Base-by-base conservation (phyloP, 2,888 invertebrate species). In the Acanthosepion pharaonis region DNA sequence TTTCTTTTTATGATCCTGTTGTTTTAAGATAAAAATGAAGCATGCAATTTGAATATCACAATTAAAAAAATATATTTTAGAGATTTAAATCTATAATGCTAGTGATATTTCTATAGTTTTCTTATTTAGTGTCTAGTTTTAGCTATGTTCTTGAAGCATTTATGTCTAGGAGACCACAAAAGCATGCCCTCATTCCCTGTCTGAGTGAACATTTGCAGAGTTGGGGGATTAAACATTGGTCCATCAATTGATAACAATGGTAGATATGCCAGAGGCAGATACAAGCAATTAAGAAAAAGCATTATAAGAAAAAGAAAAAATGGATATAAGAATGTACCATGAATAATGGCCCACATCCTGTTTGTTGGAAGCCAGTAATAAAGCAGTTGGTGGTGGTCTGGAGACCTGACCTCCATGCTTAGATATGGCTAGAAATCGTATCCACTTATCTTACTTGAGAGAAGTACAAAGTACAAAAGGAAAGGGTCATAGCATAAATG, bases 231-330 rank as follows among this genome's bases (percentile, higher is more conserved):
- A n/a, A 78, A 78, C 78, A 78, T 33, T n/a, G 78, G n/a, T 33
- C 78, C 23, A 33, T 33, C 78, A 78, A 78, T 78, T 78, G 20
- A 78, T 78, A 78, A 78, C 78, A 78, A 78, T 78, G n/a, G 78
- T 78, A 78, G 78, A 78, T 78, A 78, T 78, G 78, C 78, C 78
- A n/a, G n/a, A 78, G 78, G 78, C 78, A 33, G 78, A 78, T 78
- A 78, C 78, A 78, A 78, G 78, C 78, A 78, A 78, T 78, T 78
- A 78, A 78, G 78, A 33, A 78, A 78, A 78, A 78, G 78, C 78
- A 78, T n/a, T 11, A n/a, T 78, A 33, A 78, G 78, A 78, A 78
- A 78, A 78, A 78, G n/a, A 59, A 78, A 15, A 78, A 78, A 78
- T n/a, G n/a, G n/a, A 78, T n/a, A 78, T 11, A n/a, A 78, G 78